These are phyloP conservation scores for Apamea crenata DNA, from an alignment of 2,888 invertebrate genomes.

Conservation along the genomic window DNA sequence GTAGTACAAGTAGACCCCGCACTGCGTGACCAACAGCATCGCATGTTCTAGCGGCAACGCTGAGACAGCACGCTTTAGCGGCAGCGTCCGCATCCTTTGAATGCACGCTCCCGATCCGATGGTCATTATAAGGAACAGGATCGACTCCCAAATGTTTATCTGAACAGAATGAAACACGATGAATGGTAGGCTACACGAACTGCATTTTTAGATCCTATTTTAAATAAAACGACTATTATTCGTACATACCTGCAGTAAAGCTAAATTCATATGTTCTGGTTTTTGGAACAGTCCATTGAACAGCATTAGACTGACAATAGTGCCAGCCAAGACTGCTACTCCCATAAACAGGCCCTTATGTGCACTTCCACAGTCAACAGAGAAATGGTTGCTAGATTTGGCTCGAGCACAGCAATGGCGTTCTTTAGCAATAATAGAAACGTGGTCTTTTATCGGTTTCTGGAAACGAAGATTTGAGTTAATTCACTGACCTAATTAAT, in stretches of 20 bases:
- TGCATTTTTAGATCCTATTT: background rate
- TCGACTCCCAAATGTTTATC: constrained; percentile 91
- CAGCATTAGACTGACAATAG: constrained; percentile 93
- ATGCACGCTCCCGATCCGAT: constrained; percentile 84
- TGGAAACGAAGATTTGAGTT: constrained; percentile 58
- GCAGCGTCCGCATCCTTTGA: constrained; percentile 83
- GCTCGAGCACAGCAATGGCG: constrained; percentile 77
- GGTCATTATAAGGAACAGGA: constrained; percentile 85
- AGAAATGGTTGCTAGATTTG: constrained; percentile 90
- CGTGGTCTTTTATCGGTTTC: constrained; percentile 71
- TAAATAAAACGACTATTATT: background rate
- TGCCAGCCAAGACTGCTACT: constrained; percentile 92
- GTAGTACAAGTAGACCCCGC: constrained; percentile 94
- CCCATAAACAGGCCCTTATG: constrained; percentile 93
- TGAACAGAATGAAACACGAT: constrained; percentile 63
- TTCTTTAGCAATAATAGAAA: constrained; percentile 53
- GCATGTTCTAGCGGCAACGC: constrained; percentile 92
- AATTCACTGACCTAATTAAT: constrained; percentile 38
- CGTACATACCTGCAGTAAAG: constrained; percentile 89
- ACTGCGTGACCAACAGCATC: constrained; percentile 94
- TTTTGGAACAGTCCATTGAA: constrained; percentile 92
- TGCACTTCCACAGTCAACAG: constrained; percentile 94
- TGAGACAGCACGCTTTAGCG: constrained; percentile 78
- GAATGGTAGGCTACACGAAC: background rate
- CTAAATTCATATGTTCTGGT: constrained; percentile 88